Conservation (phyloP, 2,797 vertebrate genomes). For the Megalops cyprinoides region DNA sequence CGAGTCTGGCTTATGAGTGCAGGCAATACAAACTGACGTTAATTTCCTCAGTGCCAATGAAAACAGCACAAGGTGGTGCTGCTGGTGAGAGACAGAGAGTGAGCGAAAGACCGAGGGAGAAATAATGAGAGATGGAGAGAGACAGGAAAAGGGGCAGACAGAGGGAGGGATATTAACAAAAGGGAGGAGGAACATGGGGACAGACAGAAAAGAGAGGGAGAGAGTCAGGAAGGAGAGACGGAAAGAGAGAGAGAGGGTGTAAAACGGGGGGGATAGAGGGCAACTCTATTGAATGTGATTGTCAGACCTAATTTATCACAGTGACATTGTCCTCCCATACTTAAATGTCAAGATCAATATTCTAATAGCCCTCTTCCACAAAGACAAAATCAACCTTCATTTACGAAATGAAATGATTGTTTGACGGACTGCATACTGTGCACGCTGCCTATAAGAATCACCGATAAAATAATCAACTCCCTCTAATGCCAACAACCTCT, state of each 20-base stretch:
- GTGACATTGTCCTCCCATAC: slow-evolving; percentile 17
- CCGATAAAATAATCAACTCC: slow-evolving; percentile 8
- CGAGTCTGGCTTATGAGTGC: neutral
- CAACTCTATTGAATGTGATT: slow-evolving; percentile 22
- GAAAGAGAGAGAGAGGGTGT: neutral
- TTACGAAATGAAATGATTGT: slow-evolving; percentile 22
- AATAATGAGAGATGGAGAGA: neutral
- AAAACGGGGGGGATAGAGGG: neutral
- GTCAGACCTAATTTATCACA: slow-evolving; percentile 31
- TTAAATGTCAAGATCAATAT: slow-evolving; percentile 49
- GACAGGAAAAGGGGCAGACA: neutral
- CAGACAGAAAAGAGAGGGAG: neutral
- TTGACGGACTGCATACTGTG: neutral
- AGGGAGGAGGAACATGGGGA: neutral
- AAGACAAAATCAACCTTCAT: neutral
- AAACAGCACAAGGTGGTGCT: too few species aligned
- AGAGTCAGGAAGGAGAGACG: slow-evolving; percentile 14
- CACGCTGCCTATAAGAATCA: neutral
- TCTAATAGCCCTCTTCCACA: slow-evolving; percentile 38
- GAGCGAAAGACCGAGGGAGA: neutral
- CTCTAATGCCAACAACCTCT: neutral
- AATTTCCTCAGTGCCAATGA: slow-evolving; percentile 16
- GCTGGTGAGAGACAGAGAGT: neutral
- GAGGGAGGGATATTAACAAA: neutral
- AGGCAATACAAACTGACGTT: neutral